Evolutionary conservation across 2,113 vertebrate species (phyloP), one percentile per base, ranked within the genome.

Genomic region (Tauraco erythrolophus): DNA sequence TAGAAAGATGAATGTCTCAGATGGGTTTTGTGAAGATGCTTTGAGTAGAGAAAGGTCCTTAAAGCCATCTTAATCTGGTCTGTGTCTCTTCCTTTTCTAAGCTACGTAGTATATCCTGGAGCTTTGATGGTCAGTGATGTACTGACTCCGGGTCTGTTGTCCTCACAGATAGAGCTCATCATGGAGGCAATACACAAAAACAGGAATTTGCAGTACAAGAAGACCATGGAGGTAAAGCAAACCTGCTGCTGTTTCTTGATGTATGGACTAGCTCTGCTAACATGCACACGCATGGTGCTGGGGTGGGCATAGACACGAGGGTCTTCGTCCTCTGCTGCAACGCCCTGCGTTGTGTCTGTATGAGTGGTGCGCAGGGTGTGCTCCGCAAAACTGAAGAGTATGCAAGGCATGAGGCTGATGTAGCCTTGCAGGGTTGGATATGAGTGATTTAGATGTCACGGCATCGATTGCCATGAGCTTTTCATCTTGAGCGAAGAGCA

Each of bases 181-280:
- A 99, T 99, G 99, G 99, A 99, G 39, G 96, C 82, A 0, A 94
- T 98, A 70, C 99, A 99, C 95, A 99, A 99, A 90, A 99, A 99
- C 94, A 99, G 97, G 95, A 98, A 95, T 23, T 53, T 98, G n/a
- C 99, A 99, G 62, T 99, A 98, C 95, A 99, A 99, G 98, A 99
- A 99, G 98, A 99, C 99, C n/a, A 98, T 99, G 98, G 99, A 99
- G 76, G 99, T 99, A 96, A 99, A 98, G 81, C n/a, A 75, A 33
- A 45, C 1, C 4, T 64, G n/a, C 83, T 91, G 37, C 60, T 70
- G 7, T 71, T 66, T 53, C 21, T 74, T 74, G 28, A 11, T 3
- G 0, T 28, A 3, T 14, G 27, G 17, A 10, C 61, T 72, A 53
- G 41, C 5, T 6, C 28, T 70, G 43, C 27, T n/a, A 21, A 35